phyloP scores from a whole-genome alignment of 2,113 vertebrate species.

The Chloropsis cyanopogon region DNA sequence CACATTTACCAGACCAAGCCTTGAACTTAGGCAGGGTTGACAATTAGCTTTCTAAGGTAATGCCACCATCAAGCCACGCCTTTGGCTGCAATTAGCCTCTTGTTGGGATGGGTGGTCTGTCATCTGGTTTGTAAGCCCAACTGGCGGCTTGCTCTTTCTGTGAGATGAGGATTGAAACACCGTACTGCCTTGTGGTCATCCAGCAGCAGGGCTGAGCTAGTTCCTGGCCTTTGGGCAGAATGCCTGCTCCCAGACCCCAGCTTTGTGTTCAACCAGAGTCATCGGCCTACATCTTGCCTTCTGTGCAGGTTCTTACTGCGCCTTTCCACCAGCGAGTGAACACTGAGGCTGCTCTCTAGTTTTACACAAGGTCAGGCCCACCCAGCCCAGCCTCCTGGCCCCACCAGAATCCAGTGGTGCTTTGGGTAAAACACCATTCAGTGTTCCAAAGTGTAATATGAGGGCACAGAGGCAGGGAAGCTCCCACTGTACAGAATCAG shows the following conservation, averaged over 20 bases:
- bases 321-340: background rate
- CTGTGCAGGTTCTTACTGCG: background rate
- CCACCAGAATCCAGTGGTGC: background rate
- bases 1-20: background rate
- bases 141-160: background rate
- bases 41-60: background rate
- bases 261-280: background rate
- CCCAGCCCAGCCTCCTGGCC: background rate
- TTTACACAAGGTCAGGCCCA: background rate
- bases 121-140: background rate
- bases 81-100: background rate
- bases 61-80: background rate
- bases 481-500: rapidly evolving
- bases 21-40: background rate
- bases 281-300: background rate
- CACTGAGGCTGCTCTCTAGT: background rate
- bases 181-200: background rate
- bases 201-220: background rate
- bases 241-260: background rate
- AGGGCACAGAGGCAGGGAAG: background rate
- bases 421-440: background rate
- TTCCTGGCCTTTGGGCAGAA: background rate
- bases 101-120: background rate
- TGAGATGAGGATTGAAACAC: background rate
- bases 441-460: background rate